Evolutionary conservation across 2,797 vertebrate species (phyloP).

Genomic region (Odontamblyopus lacepedii): DNA sequence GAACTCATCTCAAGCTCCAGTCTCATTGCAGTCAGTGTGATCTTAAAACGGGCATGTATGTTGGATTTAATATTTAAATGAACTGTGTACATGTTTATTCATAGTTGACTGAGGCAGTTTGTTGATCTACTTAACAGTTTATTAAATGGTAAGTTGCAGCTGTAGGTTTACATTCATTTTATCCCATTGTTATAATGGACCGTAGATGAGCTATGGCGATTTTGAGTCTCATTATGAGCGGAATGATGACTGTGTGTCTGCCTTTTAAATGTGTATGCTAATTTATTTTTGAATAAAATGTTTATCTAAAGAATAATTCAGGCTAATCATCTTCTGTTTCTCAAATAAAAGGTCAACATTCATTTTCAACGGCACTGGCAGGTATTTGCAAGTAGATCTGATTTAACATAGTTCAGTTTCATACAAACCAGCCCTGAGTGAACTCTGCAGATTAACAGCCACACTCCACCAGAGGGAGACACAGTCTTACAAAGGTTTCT

Average conservation of each 20-base stretch:
- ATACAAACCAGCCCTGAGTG: too few species aligned
- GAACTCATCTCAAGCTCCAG: constrained; percentile 45
- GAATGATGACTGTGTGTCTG: constrained; percentile 53
- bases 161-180: constrained; percentile 49
- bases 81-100: constrained; percentile 69
- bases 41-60: constrained; percentile 64
- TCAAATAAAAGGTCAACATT: background rate
- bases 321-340: background rate
- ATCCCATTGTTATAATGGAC: constrained; percentile 16
- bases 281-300: constrained; percentile 83
- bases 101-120: constrained; percentile 41
- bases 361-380: background rate
- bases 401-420: too few species aligned
- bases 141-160: constrained; percentile 51
- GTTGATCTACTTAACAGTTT: constrained; percentile 42
- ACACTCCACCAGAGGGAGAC: constrained; percentile 50
- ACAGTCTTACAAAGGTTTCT: constrained; percentile 58
- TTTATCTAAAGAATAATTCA: constrained; percentile 47
- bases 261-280: constrained; percentile 76
- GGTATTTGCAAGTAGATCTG: too few species aligned
- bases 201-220: constrained; percentile 32
- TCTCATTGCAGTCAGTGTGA: constrained; percentile 58
- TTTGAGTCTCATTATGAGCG: constrained; percentile 46
- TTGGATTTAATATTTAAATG: constrained; percentile 75
- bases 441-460: too few species aligned